Percentiles rank a stretch among this genome's conserved stretches.
Conservation (phyloP, 2,113 vertebrate species). For the Anoura caudifer region DNA sequence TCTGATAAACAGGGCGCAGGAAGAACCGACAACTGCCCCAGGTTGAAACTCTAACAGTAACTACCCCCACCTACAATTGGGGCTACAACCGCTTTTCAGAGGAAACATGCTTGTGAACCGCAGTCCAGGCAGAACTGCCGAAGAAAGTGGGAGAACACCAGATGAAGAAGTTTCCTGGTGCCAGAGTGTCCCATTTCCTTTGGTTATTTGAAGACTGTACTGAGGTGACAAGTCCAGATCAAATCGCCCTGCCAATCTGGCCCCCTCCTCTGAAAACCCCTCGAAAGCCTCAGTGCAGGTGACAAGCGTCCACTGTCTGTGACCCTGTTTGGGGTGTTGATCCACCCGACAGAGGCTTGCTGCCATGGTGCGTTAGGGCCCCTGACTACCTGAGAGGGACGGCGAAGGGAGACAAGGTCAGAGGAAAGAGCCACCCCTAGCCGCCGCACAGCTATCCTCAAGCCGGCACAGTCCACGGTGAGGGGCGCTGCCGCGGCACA, state of each 20-base stretch:
- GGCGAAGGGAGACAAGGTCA: neutral
- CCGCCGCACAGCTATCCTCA: neutral
- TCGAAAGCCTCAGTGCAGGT: constrained; percentile 55
- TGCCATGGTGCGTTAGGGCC: constrained; percentile 12
- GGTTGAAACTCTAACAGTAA: constrained; percentile 8
- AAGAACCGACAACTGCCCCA: neutral
- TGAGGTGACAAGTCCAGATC: constrained; percentile 15
- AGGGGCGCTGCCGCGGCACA: neutral
- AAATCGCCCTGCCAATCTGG: constrained; percentile 34
- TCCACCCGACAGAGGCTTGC: constrained; percentile 44
- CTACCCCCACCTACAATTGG: neutral
- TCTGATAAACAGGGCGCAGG: neutral
- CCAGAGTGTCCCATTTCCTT: constrained; percentile 43
- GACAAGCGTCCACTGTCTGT: constrained; percentile 32
- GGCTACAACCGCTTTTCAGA: neutral
- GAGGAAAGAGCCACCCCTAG: neutral
- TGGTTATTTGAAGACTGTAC: neutral
- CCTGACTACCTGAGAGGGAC: constrained; percentile 57
- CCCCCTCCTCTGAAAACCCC: constrained; percentile 35
- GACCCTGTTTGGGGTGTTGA: constrained; percentile 14
- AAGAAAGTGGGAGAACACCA: constrained; percentile 20
- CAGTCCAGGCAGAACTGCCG: neutral
- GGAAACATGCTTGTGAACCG: neutral
- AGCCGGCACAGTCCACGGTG: neutral
- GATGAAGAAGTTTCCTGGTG: neutral